Evolutionary conservation across 2,113 vertebrate species (phyloP), one percentile per base, ranked within the genome.

Genomic region (Amphiprion ocellaris): DNA sequence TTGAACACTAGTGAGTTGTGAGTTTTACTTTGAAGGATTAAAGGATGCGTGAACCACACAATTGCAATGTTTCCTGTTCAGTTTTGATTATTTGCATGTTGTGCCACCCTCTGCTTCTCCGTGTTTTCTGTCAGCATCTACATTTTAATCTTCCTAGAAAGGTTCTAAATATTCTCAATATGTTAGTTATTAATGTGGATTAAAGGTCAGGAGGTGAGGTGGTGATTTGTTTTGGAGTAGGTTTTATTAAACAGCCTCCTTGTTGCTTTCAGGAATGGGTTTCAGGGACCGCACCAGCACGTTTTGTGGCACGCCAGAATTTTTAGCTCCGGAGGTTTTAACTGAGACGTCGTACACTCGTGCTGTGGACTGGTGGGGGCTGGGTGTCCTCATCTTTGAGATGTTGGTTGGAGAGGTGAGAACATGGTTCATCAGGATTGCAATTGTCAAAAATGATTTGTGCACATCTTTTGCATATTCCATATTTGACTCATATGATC

Each of bases 401-500:
- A 99, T 99, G 98, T 94, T 99, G 12, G 98, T 99, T 62, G 98
- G 98, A 63, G 98, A 99, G 97, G 98, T 99, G 92, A 94, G 96
- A 75, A 3, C 10, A 14, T 0, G 16, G 24, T 56, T 12, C 1
- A 0, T n/a, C n/a, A 21, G 26, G 30, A 30, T 30, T 30, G 4
- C 4, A 12, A 11, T 19, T 23, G 23, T 39, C 2, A n/a, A 41
- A 10, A 10, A 23, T 59, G 41, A 11, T 44, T 14, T 44, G 41
- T 19, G 4, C 46, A 4, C 12, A 44, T 44, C 26, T 12, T 59
- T 70, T 23, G 12, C 15, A 11, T n/a, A 23, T 12, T 30, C 6
- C 39, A 1, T 8, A 12, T 41, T 12, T 41, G 39, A 41, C 39
- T 11, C 28, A 4, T 30, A 30, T 5, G 28, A 5, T 5, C 30